A percentile compares a stretch with the other conserved stretches of the same genome.
phyloP scores from a whole-genome alignment of 2,888 invertebrate species.

The Dyspetes luteomarginatus region DNA sequence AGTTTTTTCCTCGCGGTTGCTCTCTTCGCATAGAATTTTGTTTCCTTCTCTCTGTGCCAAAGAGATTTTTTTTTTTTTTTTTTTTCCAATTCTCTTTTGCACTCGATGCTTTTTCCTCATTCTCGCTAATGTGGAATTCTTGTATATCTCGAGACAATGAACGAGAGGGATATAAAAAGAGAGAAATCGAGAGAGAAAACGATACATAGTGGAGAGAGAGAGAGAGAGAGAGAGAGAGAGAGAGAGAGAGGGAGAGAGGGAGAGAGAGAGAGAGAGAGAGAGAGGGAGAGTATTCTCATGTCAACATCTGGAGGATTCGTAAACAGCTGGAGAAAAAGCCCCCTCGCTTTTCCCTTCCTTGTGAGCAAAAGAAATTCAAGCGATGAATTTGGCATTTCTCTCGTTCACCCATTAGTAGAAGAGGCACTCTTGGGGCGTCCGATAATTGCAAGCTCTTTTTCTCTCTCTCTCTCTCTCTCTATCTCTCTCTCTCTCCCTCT shows the following conservation, averaged over 20 bases:
- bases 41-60: slow-evolving; percentile 17
- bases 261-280: slow-evolving; percentile 26
- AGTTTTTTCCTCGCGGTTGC: slow-evolving; percentile 1
- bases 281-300: slow-evolving; percentile 31
- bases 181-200: slow-evolving; percentile 35
- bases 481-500: neutral
- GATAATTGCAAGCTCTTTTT: slow-evolving; percentile 73
- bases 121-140: slow-evolving; percentile 74
- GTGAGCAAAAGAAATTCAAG: slow-evolving; percentile 29
- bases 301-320: slow-evolving; percentile 61
- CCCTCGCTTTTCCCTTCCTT: slow-evolving; percentile 27
- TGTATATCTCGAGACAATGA: slow-evolving; percentile 70
- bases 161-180: slow-evolving; percentile 5
- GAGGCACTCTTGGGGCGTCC: slow-evolving; percentile 68
- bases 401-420: slow-evolving; percentile 71
- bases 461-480: slow-evolving; percentile 54
- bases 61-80: slow-evolving; percentile 15
- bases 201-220: no score
- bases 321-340: slow-evolving; percentile 45
- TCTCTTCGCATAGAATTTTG: neutral
- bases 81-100: neutral
- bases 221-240: slow-evolving; percentile 62
- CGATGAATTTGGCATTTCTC: slow-evolving; percentile 43
- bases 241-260: slow-evolving; percentile 4
- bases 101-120: slow-evolving; percentile 4